A percentile compares a stretch with the other conserved stretches of the same genome.
Conservation (phyloP, 2,888 invertebrate species). For the Clanis bilineata region DNA sequence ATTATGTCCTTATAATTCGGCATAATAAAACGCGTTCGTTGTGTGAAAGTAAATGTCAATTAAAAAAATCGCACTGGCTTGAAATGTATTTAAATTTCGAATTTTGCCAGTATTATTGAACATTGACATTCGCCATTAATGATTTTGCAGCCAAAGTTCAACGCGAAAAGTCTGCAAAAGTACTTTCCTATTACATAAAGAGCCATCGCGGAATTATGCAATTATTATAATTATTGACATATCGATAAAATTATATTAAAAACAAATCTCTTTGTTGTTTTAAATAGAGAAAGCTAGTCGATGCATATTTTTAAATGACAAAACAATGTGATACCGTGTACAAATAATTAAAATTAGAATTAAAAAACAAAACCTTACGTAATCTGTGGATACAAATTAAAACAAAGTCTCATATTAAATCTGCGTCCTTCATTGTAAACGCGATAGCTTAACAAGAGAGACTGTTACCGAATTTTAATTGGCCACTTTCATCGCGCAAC, state of each 20-base stretch:
- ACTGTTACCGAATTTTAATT: conserved; percentile 68
- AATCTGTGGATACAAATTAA: background rate
- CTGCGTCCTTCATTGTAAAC: conserved; percentile 6
- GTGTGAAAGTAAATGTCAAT: conserved; percentile 49
- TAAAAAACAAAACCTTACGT: background rate
- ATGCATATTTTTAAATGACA: background rate
- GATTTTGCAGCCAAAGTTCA: conserved; percentile 8
- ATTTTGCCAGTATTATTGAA: conserved; percentile 3
- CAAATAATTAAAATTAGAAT: background rate
- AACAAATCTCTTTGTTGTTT: background rate
- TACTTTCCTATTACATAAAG: background rate
- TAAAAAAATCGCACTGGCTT: conserved; percentile 23
- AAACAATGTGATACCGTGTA: background rate
- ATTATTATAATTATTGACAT: background rate
- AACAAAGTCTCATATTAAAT: background rate
- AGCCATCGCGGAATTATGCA: background rate
- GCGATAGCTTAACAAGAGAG: conserved; percentile 25
- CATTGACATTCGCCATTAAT: background rate
- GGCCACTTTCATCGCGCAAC: conserved; percentile 67
- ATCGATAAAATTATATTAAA: background rate
- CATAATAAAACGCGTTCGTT: conserved; percentile 16
- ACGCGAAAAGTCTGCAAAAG: background rate
- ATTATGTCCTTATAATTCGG: conserved; percentile 17
- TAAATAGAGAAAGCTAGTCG: background rate
- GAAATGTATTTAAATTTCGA: conserved; percentile 14